Percentiles rank a stretch among this genome's conserved stretches.
Evolutionary conservation across 2,888 invertebrate genomes (phyloP).

Genomic region (Phytoseiulus persimilis): DNA sequence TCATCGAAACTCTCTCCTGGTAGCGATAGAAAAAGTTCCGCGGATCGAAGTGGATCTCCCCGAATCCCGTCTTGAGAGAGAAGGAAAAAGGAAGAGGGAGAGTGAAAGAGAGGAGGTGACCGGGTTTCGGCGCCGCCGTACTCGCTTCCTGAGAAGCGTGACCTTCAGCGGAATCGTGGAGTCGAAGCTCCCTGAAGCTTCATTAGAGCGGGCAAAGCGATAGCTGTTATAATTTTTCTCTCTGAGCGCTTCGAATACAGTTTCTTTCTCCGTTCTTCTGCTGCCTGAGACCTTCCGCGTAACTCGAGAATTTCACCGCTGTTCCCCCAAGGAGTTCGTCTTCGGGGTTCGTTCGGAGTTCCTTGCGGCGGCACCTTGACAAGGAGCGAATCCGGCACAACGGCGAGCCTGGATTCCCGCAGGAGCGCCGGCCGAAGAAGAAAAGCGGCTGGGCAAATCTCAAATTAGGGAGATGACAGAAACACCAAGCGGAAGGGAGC

Average conservation of each 20-base stretch:
- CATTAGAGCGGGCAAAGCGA: not conserved
- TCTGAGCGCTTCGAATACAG: not conserved
- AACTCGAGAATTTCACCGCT: not conserved
- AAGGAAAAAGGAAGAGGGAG: no score
- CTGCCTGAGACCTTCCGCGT: not conserved
- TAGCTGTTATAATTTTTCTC: not conserved
- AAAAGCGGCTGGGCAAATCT: not conserved
- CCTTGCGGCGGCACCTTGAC: not conserved
- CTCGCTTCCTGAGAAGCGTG: no score
- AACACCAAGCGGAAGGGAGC: not conserved
- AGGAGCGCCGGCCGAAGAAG: not conserved
- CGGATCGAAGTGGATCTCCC: not conserved
- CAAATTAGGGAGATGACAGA: not conserved
- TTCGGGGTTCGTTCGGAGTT: not conserved
- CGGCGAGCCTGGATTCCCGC: not conserved
- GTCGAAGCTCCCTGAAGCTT: not conserved
- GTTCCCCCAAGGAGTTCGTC: not conserved
- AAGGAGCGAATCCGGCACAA: not conserved
- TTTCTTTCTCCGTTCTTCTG: not conserved
- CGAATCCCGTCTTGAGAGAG: no score
- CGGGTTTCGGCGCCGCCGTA: no score
- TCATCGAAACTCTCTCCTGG: not conserved
- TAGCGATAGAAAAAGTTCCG: not conserved
- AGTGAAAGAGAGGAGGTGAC: no score
- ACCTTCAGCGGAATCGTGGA: no score